phyloP scores from a whole-genome alignment of 2,888 invertebrate genomes.

The Cephus runcator region DNA sequence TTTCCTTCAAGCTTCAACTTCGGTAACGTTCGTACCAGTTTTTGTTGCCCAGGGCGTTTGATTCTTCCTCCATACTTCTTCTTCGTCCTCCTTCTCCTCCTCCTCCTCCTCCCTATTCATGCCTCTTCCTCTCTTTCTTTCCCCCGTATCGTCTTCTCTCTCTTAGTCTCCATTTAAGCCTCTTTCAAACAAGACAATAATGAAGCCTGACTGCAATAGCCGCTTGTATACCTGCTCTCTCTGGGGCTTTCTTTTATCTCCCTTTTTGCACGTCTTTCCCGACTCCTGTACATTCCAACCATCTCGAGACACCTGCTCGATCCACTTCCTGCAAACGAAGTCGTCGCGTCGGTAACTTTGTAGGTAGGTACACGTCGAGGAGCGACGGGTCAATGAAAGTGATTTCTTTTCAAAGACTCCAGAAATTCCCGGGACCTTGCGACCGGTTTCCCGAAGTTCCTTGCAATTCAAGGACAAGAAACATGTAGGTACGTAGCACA shows the following conservation, averaged over 20 bases:
- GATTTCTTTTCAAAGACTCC: background rate
- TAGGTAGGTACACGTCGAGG: background rate
- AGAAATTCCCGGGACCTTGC: background rate
- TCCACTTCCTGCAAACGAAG: background rate
- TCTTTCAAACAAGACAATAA: constrained; percentile 21
- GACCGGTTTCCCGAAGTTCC: background rate
- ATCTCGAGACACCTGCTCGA: constrained; percentile 1
- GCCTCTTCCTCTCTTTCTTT: background rate
- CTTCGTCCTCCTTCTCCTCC: too few species aligned
- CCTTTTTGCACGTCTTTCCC: background rate
- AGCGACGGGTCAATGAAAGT: constrained; percentile 1
- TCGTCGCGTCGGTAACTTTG: background rate
- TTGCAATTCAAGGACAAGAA: background rate
- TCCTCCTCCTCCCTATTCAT: background rate
- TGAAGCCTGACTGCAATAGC: background rate
- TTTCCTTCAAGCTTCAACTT: background rate
- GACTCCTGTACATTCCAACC: background rate
- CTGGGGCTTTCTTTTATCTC: background rate
- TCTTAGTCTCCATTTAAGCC: constrained; percentile 21
- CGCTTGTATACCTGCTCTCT: background rate
- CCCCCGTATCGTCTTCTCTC: background rate
- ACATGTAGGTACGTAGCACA: background rate
- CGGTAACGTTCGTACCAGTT: constrained; percentile 35
- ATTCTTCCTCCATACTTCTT: background rate
- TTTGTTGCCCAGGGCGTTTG: constrained; percentile 37